These are phyloP conservation scores for Drosophila kuntzei DNA, from an alignment of 2,888 invertebrate species.

Conservation along the genomic window DNA sequence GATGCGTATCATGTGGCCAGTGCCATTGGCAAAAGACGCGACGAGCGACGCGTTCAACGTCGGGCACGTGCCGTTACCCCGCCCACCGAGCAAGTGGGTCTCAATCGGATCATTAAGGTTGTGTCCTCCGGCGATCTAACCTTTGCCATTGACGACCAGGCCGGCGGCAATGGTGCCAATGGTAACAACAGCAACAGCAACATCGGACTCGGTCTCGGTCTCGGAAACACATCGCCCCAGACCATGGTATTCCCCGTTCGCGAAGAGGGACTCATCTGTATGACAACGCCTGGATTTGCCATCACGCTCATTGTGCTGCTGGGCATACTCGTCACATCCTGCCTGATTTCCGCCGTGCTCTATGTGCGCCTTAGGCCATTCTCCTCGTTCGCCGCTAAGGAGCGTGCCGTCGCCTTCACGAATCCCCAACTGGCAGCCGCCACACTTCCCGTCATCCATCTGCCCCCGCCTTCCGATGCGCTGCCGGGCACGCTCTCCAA, in stretches of 20 bases:
- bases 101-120: conserved; percentile 95
- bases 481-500: conserved; percentile 83
- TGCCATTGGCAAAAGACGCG: conserved; percentile 88
- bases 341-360: conserved; percentile 93
- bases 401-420: conserved; percentile 84
- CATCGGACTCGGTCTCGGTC: no score
- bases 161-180: conserved; percentile 86
- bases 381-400: conserved; percentile 86
- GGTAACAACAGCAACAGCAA: conserved; percentile 86
- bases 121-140: conserved; percentile 96
- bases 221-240: conserved; percentile 86
- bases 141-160: conserved; percentile 91
- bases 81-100: conserved; percentile 90
- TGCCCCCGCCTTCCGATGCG: conserved; percentile 72
- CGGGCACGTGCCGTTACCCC: conserved; percentile 87
- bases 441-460: conserved; percentile 82
- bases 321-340: conserved; percentile 93
- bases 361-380: conserved; percentile 93
- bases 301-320: conserved; percentile 93
- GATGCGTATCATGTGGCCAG: conserved; percentile 88
- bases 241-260: conserved; percentile 91
- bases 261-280: conserved; percentile 92
- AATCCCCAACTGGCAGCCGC: conserved; percentile 83
- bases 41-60: conserved; percentile 89
- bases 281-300: conserved; percentile 97